Conservation (phyloP, 2,113 vertebrate species). For the Myiopsitta monachus region DNA sequence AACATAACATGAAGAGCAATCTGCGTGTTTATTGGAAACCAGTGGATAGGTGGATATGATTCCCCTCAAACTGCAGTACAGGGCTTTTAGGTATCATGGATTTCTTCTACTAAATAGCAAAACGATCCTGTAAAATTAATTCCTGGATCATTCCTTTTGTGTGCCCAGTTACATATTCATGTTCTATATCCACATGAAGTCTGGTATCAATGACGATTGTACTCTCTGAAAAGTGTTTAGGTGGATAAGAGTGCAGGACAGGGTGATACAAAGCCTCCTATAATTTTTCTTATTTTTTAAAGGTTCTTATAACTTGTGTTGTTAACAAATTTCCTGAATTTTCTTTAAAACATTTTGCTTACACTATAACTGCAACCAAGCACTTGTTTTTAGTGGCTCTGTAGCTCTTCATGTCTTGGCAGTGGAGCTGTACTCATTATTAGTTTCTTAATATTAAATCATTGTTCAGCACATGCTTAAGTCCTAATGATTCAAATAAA, state of each 20-base stretch:
- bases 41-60: not conserved
- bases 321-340: not conserved
- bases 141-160: not conserved
- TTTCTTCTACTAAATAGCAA: not conserved
- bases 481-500: not conserved
- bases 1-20: not conserved
- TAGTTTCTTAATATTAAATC: not conserved
- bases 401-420: not conserved
- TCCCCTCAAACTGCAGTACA: not conserved
- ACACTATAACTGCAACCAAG: not conserved
- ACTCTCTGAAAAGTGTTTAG: not conserved
- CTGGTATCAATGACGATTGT: not conserved
- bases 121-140: not conserved
- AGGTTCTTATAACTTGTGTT: not conserved
- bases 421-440: not conserved
- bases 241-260: not conserved
- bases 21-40: not conserved
- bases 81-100: not conserved
- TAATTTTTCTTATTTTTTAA: not conserved
- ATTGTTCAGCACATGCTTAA: not conserved
- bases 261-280: not conserved
- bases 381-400: not conserved
- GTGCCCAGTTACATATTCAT: not conserved
- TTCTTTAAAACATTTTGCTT: not conserved
- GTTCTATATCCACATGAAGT: not conserved